Evolutionary conservation across 2,888 invertebrate species (phyloP).

Genomic region (Dasypolia templi): DNA sequence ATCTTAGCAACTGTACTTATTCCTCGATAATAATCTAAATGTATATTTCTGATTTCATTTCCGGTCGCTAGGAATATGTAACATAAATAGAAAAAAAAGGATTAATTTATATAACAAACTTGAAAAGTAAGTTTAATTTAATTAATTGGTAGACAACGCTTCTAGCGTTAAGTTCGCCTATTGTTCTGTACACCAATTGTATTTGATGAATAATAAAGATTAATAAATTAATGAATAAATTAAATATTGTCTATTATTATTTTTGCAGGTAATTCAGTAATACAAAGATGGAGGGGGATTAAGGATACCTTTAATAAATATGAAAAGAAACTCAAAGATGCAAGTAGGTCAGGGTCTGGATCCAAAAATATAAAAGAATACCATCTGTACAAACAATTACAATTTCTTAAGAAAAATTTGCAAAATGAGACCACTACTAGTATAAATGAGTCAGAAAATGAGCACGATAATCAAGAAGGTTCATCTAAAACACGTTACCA

Average conservation of each 20-base stretch:
- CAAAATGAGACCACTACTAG: conserved; percentile 62
- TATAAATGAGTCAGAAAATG: conserved; percentile 58
- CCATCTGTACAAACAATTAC: conserved; percentile 62
- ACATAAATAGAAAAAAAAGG: too few species aligned
- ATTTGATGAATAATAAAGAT: too few species aligned
- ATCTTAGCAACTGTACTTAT: too few species aligned
- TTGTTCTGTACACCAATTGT: too few species aligned
- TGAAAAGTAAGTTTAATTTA: too few species aligned
- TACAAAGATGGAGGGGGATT: conserved; percentile 62
- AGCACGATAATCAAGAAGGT: conserved; percentile 58
- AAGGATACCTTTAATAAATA: conserved; percentile 64
- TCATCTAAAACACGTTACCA: conserved; percentile 62
- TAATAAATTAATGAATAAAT: too few species aligned
- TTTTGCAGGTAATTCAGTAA: conserved; percentile 61
- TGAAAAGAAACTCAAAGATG: conserved; percentile 64
- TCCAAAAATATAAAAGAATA: conserved; percentile 60
- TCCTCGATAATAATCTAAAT: too few species aligned
- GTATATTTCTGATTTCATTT: too few species aligned
- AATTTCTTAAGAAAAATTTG: conserved; percentile 59
- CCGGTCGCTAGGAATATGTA: too few species aligned
- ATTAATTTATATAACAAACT: too few species aligned
- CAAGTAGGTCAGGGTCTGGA: conserved; percentile 41
- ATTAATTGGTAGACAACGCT: too few species aligned
- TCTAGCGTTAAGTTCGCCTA: too few species aligned
- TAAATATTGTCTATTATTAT: conserved; percentile 26